Percentiles rank a stretch among this genome's conserved stretches.
These are phyloP conservation scores for Hydractinia symbiolongicarpus DNA, from an alignment of 30 jellyfish, hydroid and myxozoan genomes.

Conservation along the genomic window DNA sequence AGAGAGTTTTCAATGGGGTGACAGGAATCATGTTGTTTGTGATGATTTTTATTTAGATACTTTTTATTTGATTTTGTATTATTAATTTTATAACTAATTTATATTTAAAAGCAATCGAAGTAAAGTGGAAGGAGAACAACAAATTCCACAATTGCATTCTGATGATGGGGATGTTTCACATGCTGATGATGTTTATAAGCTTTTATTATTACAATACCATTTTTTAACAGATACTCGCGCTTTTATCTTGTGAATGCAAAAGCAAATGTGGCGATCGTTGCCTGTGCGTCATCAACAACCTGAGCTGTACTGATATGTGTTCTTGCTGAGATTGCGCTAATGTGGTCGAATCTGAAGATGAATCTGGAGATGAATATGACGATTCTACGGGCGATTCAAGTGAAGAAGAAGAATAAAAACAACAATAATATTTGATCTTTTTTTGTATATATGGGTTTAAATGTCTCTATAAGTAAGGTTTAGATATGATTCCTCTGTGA, in stretches of 20 bases:
- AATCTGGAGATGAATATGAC: background rate
- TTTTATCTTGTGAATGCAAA: slow-evolving; percentile 7
- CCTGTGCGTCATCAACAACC: background rate
- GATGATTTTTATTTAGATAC: background rate
- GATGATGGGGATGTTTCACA: slow-evolving; percentile 45
- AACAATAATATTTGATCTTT: no score
- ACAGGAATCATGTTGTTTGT: background rate
- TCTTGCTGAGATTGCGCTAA: slow-evolving; percentile 6
- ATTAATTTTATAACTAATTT: background rate
- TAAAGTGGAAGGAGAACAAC: slow-evolving; percentile 35
- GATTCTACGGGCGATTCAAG: background rate
- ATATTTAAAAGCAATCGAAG: slow-evolving; percentile 41
- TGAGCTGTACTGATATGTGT: slow-evolving; percentile 22
- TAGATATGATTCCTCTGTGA: no score
- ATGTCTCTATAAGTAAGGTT: no score
- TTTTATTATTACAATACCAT: background rate
- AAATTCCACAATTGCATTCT: slow-evolving; percentile 25
- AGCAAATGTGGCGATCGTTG: slow-evolving; percentile 20
- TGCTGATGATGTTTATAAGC: slow-evolving; percentile 27
- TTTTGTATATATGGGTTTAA: no score
- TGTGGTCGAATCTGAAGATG: background rate
- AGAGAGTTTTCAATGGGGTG: no score
- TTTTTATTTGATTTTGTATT: background rate
- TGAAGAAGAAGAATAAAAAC: no score
- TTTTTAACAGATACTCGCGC: slow-evolving; percentile 6